Evolutionary conservation across 2,797 vertebrate genomes (phyloP).

Genomic region (Tamandua tetradactyla): DNA sequence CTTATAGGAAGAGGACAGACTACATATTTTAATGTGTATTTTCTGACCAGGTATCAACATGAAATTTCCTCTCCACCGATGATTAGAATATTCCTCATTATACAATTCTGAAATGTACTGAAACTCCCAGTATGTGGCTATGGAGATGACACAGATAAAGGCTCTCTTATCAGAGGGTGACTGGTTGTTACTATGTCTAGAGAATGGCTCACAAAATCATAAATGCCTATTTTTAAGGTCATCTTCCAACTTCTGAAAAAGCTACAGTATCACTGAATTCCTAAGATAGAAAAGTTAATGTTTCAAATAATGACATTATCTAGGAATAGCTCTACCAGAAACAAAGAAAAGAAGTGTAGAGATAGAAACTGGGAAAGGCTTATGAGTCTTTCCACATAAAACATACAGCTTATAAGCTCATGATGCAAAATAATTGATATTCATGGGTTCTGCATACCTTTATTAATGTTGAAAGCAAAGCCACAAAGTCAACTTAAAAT

Average conservation of each 20-base stretch:
- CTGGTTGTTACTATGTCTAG: neutral
- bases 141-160: neutral
- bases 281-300: neutral
- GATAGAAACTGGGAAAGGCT: neutral
- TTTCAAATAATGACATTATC: constrained; percentile 24
- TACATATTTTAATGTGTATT: neutral
- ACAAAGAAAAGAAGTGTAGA: neutral
- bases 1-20: too few species aligned
- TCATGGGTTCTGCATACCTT: neutral
- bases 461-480: neutral
- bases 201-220: neutral
- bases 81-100: neutral
- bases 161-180: neutral
- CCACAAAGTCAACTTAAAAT: neutral
- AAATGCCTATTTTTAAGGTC: neutral
- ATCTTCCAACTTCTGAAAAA: constrained; percentile 12
- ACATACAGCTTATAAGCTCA: neutral
- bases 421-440: constrained; percentile 7
- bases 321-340: neutral
- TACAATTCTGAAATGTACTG: neutral
- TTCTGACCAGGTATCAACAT: neutral
- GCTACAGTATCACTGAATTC: neutral
- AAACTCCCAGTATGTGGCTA: neutral
- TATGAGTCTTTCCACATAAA: neutral
- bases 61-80: neutral